These are phyloP conservation scores for Belgica antarctica DNA, from an alignment of 2,888 invertebrate species.

Conservation along the genomic window DNA sequence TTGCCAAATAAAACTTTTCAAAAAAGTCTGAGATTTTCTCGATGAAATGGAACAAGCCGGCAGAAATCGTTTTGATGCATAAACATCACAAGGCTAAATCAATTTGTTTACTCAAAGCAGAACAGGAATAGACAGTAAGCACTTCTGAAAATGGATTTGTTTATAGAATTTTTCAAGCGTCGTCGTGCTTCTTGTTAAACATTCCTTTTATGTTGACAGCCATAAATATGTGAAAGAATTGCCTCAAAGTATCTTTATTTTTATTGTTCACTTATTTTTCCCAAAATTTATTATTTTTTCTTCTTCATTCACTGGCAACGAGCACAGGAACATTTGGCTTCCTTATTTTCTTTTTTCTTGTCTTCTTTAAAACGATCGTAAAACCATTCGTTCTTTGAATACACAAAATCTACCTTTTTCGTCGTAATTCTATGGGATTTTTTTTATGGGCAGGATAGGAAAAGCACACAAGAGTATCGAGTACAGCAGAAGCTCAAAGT, in stretches of 20 bases:
- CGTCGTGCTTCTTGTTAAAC: constrained; percentile 25
- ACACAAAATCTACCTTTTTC: constrained; percentile 27
- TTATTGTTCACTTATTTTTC: constrained; percentile 31
- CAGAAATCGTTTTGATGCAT: no score
- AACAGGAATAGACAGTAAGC: no score
- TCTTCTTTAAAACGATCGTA: constrained; percentile 37
- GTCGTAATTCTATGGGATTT: background rate
- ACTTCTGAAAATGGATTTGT: constrained; percentile 17
- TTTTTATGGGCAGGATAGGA: background rate
- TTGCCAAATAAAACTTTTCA: no score
- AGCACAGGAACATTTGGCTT: no score
- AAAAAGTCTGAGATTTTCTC: no score
- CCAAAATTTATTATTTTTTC: constrained; percentile 9
- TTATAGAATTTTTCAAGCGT: constrained; percentile 10
- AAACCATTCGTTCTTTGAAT: constrained; percentile 40
- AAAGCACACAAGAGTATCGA: constrained; percentile 9
- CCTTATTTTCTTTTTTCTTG: no score
- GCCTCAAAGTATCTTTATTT: constrained; percentile 23
- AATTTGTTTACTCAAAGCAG: constrained; percentile 19
- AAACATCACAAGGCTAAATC: constrained; percentile 13
- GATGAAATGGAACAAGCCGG: no score
- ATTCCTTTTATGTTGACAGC: constrained; percentile 5
- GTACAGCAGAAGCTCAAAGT: no score
- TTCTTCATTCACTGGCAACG: background rate
- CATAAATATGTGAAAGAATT: constrained; percentile 24